phyloP scores from a whole-genome alignment of 1,140 invertebrate genomes.

The Drosophila pectinifera region DNA sequence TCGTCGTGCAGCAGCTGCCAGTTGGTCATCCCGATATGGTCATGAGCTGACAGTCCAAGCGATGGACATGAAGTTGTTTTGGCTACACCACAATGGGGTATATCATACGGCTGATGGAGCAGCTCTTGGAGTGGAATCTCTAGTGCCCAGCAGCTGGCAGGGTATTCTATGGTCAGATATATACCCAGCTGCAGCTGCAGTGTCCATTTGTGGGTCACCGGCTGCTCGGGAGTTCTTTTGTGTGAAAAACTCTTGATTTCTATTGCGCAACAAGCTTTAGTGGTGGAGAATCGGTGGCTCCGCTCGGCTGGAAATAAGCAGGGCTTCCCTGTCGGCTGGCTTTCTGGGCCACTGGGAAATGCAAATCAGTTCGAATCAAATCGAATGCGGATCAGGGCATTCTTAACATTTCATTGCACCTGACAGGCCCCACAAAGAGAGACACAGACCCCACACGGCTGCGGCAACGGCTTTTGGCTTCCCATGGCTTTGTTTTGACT shows the following conservation, averaged over 20 bases:
- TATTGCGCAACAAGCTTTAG: constrained; percentile 71
- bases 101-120: constrained; percentile 1
- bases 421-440: constrained; percentile 1
- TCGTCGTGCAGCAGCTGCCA: constrained; percentile 38
- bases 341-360: constrained; percentile 41
- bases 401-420: constrained; percentile 45
- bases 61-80: constrained; percentile 40
- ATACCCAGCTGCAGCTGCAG: constrained; percentile 12
- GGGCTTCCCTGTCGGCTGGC: constrained; percentile 12
- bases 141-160: not conserved
- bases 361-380: constrained; percentile 40
- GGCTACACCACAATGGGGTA: constrained; percentile 5
- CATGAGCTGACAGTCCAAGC: constrained; percentile 24
- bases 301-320: constrained; percentile 33
- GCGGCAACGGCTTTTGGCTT: not conserved
- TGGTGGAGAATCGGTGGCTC: too few relatives aligned
- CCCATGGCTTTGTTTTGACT: constrained; percentile 36
- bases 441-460: constrained; percentile 32
- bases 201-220: constrained; percentile 65
- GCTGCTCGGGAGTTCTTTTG: constrained; percentile 34
- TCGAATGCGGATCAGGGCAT: constrained; percentile 48
- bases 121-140: not conserved
- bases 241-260: constrained; percentile 62
- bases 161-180: constrained; percentile 6
- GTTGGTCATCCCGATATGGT: constrained; percentile 60